Percentiles rank a stretch among this genome's conserved stretches.
Evolutionary conservation across 2,797 vertebrate genomes (phyloP).

Genomic region (Labeo calbasu): DNA sequence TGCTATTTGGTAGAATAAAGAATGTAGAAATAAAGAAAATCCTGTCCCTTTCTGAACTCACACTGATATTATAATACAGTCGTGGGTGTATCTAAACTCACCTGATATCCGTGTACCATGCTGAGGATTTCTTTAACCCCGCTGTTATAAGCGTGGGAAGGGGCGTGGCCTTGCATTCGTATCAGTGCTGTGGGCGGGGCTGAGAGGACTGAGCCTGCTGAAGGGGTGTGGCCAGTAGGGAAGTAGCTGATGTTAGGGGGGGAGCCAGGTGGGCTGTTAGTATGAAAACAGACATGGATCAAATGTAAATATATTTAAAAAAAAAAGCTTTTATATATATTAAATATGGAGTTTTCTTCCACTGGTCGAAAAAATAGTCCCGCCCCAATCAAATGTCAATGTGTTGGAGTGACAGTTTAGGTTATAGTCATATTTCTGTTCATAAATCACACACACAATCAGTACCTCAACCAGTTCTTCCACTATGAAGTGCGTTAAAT

Average conservation of each 20-base stretch:
- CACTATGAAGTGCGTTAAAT: slow-evolving; percentile 24
- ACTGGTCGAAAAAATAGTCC: background rate
- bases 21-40: background rate
- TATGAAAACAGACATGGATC: background rate
- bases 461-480: slow-evolving; percentile 45
- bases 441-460: background rate
- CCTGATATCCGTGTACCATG: slow-evolving; percentile 94
- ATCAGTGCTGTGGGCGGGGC: slow-evolving; percentile 82
- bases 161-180: slow-evolving; percentile 89
- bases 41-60: background rate
- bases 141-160: slow-evolving; percentile 76
- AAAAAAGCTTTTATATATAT: too few relatives aligned
- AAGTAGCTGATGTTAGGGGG: slow-evolving; percentile 90
- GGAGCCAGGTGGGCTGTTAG: slow-evolving; percentile 90
- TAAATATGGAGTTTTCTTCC: background rate
- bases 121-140: slow-evolving; percentile 95
- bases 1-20: background rate
- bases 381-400: background rate
- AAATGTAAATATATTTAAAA: too few relatives aligned
- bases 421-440: background rate
- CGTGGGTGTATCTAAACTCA: slow-evolving; percentile 62
- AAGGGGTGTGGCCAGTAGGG: slow-evolving; percentile 82
- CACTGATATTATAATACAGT: background rate
- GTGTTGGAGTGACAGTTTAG: background rate
- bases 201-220: slow-evolving; percentile 64